These are phyloP conservation scores for Dascyllus trimaculatus DNA, from an alignment of 2,113 vertebrate genomes.

Conservation along the genomic window DNA sequence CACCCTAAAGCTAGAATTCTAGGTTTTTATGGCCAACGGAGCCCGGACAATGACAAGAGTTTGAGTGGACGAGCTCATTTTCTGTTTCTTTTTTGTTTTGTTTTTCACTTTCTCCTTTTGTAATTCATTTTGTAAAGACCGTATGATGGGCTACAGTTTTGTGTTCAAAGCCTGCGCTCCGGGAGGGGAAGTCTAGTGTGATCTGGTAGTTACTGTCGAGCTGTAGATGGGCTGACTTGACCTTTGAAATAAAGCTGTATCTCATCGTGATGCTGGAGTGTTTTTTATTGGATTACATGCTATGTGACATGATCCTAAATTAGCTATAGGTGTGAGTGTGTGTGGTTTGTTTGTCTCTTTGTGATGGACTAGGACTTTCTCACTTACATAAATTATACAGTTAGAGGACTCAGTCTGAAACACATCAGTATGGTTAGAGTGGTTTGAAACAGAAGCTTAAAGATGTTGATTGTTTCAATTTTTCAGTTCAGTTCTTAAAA, in stretches of 20 bases:
- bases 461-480: no score
- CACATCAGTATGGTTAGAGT: no score
- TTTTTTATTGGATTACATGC: neutral
- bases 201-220: constrained; percentile 7
- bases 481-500: no score
- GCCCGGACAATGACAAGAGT: constrained; percentile 1
- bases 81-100: neutral
- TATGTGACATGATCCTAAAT: neutral
- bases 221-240: constrained; percentile 31
- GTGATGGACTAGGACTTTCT: no score
- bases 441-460: no score
- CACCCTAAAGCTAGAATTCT: constrained; percentile 16
- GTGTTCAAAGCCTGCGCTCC: constrained; percentile 47
- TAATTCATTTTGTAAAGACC: constrained; percentile 58
- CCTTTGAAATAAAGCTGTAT: constrained; percentile 77
- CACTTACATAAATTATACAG: no score
- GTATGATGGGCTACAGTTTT: constrained; percentile 56
- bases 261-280: constrained; percentile 16
- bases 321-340: no score
- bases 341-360: no score
- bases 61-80: constrained; percentile 6
- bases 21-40: constrained; percentile 1
- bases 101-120: constrained; percentile 32
- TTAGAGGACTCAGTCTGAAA: no score
- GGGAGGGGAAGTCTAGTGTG: constrained; percentile 18